A percentile compares a stretch with the other conserved stretches of the same genome.
These are phyloP conservation scores for Acanthosepion esculentum DNA, from an alignment of 2,888 invertebrate genomes.

Conservation along the genomic window DNA sequence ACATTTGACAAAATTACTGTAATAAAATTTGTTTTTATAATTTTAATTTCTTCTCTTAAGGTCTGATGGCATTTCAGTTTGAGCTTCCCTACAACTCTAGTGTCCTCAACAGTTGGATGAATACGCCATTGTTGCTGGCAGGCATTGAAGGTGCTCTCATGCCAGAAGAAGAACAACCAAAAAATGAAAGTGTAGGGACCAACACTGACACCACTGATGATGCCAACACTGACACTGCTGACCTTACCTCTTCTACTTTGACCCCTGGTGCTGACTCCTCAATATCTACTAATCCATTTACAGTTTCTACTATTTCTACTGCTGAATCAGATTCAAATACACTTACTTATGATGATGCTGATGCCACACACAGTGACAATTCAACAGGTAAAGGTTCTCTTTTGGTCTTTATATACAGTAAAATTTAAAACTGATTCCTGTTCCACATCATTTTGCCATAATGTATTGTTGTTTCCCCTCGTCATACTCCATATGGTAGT, in stretches of 20 bases:
- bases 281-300: neutral
- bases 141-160: conserved; percentile 76
- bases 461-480: too few relatives aligned
- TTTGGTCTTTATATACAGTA: neutral
- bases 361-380: neutral
- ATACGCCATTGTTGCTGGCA: conserved; percentile 86
- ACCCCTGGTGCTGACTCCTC: conserved; percentile 33
- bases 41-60: conserved; percentile 58
- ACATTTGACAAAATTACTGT: too few relatives aligned
- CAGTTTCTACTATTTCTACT: neutral
- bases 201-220: conserved; percentile 49
- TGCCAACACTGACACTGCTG: neutral
- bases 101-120: conserved; percentile 90
- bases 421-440: too few relatives aligned
- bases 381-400: neutral
- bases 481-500: too few relatives aligned
- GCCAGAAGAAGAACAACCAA: neutral
- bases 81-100: conserved; percentile 88
- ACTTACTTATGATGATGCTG: neutral
- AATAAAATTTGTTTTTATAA: neutral
- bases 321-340: neutral
- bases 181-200: conserved; percentile 34
- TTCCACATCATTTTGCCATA: too few relatives aligned
- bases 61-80: conserved; percentile 69
- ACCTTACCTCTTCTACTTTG: neutral